Evolutionary conservation across 2,888 invertebrate species (phyloP).

Genomic region (Microplitis deprimator): DNA sequence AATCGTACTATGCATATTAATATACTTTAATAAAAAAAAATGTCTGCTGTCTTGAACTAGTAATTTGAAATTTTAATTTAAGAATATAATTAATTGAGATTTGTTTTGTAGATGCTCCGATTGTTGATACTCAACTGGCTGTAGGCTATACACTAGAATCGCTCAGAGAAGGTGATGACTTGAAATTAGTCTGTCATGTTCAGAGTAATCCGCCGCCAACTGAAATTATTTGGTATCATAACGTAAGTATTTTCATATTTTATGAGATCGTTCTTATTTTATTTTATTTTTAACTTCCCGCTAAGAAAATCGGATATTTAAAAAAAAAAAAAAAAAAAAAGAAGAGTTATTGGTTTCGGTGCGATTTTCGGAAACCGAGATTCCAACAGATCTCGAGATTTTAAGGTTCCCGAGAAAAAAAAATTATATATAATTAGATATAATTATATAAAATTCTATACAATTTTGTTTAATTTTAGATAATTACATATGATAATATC

Average conservation of each 20-base stretch:
- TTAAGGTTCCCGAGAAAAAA: too few species aligned
- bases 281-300: too few species aligned
- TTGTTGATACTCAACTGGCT: slow-evolving; percentile 80
- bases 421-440: too few species aligned
- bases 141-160: slow-evolving; percentile 77
- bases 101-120: slow-evolving; percentile 80
- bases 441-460: too few species aligned
- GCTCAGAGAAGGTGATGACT: slow-evolving; percentile 83
- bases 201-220: slow-evolving; percentile 83
- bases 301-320: not conserved
- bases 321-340: not conserved
- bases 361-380: too few species aligned
- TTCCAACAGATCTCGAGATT: too few species aligned
- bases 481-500: too few species aligned
- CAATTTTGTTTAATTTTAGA: too few species aligned
- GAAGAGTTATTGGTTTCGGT: too few species aligned
- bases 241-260: slow-evolving; percentile 76
- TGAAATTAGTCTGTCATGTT: slow-evolving; percentile 84
- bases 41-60: not conserved
- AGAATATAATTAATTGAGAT: not conserved
- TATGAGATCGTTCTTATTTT: too few species aligned
- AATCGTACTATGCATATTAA: not conserved
- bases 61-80: not conserved
- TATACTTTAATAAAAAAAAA: not conserved
- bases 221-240: slow-evolving; percentile 85